Percentiles rank a stretch among this genome's conserved stretches.
Evolutionary conservation across 2,888 invertebrate genomes (phyloP).

Genomic region (Molanna angustata): DNA sequence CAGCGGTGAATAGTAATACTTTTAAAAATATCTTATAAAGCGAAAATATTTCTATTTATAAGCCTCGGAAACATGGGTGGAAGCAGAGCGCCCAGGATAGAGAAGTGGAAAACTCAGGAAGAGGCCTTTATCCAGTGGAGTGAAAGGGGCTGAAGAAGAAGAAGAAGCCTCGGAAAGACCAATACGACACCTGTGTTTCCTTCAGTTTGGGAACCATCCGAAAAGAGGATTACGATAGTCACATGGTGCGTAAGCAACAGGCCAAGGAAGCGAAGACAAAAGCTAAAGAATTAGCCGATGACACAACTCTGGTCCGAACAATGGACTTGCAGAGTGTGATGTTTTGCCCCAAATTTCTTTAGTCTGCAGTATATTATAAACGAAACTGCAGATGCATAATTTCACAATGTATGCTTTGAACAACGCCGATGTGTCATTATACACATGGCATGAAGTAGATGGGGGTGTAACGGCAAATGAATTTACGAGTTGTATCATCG

Average conservation of each 20-base stretch:
- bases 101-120: too few relatives aligned
- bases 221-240: neutral
- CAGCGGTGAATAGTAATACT: neutral
- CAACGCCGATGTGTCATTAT: slow-evolving; percentile 9
- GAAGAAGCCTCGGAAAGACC: slow-evolving; percentile 1
- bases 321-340: slow-evolving; percentile 3
- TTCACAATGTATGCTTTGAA: slow-evolving; percentile 5
- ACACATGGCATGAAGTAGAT: slow-evolving; percentile 29
- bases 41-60: neutral
- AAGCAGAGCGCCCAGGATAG: too few relatives aligned
- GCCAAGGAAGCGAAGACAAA: neutral
- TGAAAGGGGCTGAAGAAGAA: too few relatives aligned
- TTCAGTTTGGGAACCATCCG: neutral
- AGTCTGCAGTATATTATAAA: neutral
- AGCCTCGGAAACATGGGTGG: too few relatives aligned
- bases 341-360: neutral
- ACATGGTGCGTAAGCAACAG: neutral
- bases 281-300: neutral
- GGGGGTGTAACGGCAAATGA: slow-evolving; percentile 31
- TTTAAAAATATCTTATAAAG: neutral
- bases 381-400: slow-evolving; percentile 4
- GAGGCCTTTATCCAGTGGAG: too few relatives aligned
- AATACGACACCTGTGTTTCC: neutral
- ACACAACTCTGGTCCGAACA: neutral
- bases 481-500: slow-evolving; percentile 28